Evolutionary conservation across 2,113 vertebrate species (phyloP), one percentile per base, ranked within the genome.

Genomic region (Perca flavescens): DNA sequence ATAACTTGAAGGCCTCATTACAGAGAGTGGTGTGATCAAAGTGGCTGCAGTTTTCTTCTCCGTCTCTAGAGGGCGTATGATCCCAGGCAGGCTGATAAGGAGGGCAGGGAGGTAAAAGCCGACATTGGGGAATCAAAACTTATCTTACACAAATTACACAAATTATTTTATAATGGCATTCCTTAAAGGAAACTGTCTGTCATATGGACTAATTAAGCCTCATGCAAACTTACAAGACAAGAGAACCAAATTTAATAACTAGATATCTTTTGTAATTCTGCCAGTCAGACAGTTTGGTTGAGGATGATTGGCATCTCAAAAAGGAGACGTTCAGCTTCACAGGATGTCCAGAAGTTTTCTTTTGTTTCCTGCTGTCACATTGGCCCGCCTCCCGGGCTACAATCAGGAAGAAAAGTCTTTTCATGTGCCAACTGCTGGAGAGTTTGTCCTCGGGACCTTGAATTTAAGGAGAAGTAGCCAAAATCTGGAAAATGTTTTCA

Each of bases 1-100:
- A 89, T 87, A 84, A 91, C 88, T 91, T 62, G 77, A 86, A 82
- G 87, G 76, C 81, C 88, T 92, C 84, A 89, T 93, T 91, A 93
- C 73, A 69, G 86, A 83, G 77, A 83, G 68, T 86, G 77, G 79
- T 61, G 73, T 74, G 80, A 88, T 93, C 88, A 92, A 88, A 89
- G 84, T 3, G 57, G 25, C 69, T 92, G 94, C 80, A 89, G 85
- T 92, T 89, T 25, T 50, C 34, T 40, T 77, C 86, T 92, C 73
- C 0, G 28, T 85, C 94, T 89, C 91, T 93, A 92, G 94, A 93
- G 93, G 93, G 92, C 86, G 57, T 57, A 13, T 82, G 76, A 82
- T 85, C 86, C 85, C 88, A 87, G 82, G 75, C 85, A 82, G 86
- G 87, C 76, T 85, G 86, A 87, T 83, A 10, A 1, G 80, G 74